Evolutionary conservation across 2,113 vertebrate genomes (phyloP), one percentile per base, ranked within the genome.

Genomic region (Ochotona curzoniae): DNA sequence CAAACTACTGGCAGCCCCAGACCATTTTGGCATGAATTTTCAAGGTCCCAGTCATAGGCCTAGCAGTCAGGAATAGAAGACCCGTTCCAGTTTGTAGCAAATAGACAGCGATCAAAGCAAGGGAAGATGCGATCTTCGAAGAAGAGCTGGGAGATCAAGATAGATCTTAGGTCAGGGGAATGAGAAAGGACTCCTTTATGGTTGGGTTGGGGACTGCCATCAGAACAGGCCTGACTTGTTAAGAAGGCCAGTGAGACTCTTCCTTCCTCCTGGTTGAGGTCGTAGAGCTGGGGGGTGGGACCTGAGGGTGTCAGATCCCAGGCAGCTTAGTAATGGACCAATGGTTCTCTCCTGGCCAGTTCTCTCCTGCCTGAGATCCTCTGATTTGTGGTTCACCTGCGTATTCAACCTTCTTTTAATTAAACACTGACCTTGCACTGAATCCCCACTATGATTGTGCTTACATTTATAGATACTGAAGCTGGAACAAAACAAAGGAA

Each of bases 391-490:
- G 38, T 84, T 92, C 30, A n/a, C 21, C 13, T 23, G 38, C 20
- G 74, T 66, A 82, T 18, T 66, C 54, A 54, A 38, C 61, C 80
- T 61, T 85, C 66, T n/a, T 18, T 8, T 30, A 44, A 57, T 20
- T 92, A 25, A 30, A 76, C 67, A 47, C 30, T 26, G 51, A 54
- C 28, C 87, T 79, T 51, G 26, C 18, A 63, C 63, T 93, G 73
- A 82, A 44, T 82, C 81, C n/a, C 54, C 80, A 71, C 61, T 79
- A 11, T 0, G 15, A 26, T 67, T 94, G 47, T 51, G 70, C 66
- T 90, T 28, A 38, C 79, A 61, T 88, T 82, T 95, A 88, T 85
- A 88, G 81, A 92, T 51, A 86, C 10, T 15, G 67, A 60, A 70
- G 28, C 60, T 26, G 12, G 66, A 67, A 75, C 7, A 83, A 90